Conservation (phyloP, 2,797 vertebrate genomes). For the Neostethus bicornis region DNA sequence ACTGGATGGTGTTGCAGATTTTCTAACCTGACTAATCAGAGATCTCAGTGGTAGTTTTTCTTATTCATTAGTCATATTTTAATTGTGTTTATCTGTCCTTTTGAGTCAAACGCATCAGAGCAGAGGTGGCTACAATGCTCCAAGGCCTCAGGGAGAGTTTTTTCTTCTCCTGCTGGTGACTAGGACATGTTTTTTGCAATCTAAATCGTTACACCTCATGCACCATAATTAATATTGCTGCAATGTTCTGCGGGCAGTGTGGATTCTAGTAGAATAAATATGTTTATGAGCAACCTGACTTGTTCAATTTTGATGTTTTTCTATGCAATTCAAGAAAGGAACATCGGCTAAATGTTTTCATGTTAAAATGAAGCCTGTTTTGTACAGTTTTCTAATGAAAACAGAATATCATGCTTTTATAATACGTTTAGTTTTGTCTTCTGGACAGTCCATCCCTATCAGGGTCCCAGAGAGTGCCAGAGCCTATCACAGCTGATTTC, state of each 20-base stretch:
- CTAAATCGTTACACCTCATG: conserved; percentile 46
- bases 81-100: conserved; percentile 17
- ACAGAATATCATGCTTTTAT: no score
- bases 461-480: no score
- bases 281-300: conserved; percentile 57
- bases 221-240: conserved; percentile 57
- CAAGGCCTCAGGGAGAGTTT: conserved; percentile 50
- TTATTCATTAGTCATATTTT: conserved; percentile 21
- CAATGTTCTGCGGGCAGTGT: conserved; percentile 40
- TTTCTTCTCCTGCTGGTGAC: conserved; percentile 43
- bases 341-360: conserved; percentile 28
- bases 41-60: conserved; percentile 36
- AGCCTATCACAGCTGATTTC: no score
- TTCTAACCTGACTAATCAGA: conserved; percentile 35
- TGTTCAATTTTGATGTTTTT: conserved; percentile 40
- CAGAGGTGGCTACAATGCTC: conserved; percentile 19
- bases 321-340: conserved; percentile 38
- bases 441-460: no score
- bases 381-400: conserved; percentile 19
- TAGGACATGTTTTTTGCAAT: conserved; percentile 26
- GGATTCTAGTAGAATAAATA: conserved; percentile 53
- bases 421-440: no score
- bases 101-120: conserved; percentile 31
- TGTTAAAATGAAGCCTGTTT: conserved; percentile 31
- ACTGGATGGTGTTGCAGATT: conserved; percentile 32